A percentile compares a stretch with the other conserved stretches of the same genome.
Evolutionary conservation across 2,113 vertebrate genomes (phyloP).

Genomic region (Anseranas semipalmata): DNA sequence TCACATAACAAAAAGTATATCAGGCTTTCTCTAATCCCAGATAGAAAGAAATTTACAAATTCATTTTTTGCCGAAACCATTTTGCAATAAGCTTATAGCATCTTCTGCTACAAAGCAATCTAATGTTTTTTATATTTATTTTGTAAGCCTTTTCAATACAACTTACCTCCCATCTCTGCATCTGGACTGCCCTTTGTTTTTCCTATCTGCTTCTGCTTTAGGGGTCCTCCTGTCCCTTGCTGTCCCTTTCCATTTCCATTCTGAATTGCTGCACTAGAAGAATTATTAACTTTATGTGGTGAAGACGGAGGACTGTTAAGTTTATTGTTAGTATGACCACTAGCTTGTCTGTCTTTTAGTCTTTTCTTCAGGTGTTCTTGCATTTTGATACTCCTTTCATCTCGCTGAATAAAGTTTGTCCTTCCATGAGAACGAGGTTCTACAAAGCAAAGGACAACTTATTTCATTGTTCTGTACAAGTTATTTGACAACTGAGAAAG

Average conservation of each 20-base stretch:
- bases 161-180: conserved; percentile 70
- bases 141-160: background rate
- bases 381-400: conserved; percentile 79
- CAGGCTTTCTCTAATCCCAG: background rate
- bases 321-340: conserved; percentile 70
- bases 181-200: conserved; percentile 71
- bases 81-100: background rate
- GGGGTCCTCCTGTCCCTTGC: conserved; percentile 48
- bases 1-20: background rate
- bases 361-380: conserved; percentile 81
- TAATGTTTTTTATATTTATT: background rate
- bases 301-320: conserved; percentile 74
- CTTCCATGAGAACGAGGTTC: conserved; percentile 77
- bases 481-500: background rate
- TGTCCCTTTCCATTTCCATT: conserved; percentile 74
- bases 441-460: background rate
- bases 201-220: conserved; percentile 74
- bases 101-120: background rate
- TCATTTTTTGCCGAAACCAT: background rate
- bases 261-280: conserved; percentile 42
- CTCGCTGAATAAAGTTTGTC: conserved; percentile 74
- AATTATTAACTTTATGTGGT: conserved; percentile 67
- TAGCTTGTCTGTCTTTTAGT: conserved; percentile 75
- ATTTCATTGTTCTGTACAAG: background rate
- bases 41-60: background rate